These are phyloP conservation scores for Propithecus deckenii DNA, from an alignment of 2,797 vertebrate species.

Conservation along the genomic window DNA sequence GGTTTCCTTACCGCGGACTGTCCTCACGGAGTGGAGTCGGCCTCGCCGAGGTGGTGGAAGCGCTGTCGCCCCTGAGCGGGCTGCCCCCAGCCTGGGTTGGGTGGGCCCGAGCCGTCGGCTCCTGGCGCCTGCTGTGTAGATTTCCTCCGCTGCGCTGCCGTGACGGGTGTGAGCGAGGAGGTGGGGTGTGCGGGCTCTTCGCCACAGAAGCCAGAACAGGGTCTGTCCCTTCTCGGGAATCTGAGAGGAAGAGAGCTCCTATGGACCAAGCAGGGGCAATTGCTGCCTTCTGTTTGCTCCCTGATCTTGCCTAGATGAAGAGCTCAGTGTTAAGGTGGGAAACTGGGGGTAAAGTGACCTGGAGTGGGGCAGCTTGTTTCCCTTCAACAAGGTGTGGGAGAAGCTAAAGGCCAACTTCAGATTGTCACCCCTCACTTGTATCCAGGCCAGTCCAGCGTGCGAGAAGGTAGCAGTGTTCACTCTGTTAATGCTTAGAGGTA, in stretches of 20 bases:
- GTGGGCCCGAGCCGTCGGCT: background rate
- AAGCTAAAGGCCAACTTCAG: background rate
- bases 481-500: background rate
- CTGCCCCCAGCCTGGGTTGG: background rate
- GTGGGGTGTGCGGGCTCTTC: background rate
- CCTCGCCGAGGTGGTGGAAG: background rate
- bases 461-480: too few species aligned
- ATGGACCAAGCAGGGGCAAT: conserved; percentile 35
- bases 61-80: background rate
- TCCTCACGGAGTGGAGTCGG: background rate
- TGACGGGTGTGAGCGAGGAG: background rate
- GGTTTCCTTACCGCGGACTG: background rate
- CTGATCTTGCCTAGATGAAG: conserved; percentile 63
- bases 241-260: conserved; percentile 79
- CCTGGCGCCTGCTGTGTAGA: background rate
- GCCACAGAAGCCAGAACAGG: background rate
- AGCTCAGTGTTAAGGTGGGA: conserved; percentile 71
- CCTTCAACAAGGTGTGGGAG: background rate
- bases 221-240: background rate
- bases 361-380: background rate
- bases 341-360: background rate
- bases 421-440: background rate
- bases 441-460: background rate
- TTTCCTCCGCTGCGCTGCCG: background rate
- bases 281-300: background rate